Conservation (phyloP, 1,140 invertebrate genomes). For the Aphelinus atriplicis region DNA sequence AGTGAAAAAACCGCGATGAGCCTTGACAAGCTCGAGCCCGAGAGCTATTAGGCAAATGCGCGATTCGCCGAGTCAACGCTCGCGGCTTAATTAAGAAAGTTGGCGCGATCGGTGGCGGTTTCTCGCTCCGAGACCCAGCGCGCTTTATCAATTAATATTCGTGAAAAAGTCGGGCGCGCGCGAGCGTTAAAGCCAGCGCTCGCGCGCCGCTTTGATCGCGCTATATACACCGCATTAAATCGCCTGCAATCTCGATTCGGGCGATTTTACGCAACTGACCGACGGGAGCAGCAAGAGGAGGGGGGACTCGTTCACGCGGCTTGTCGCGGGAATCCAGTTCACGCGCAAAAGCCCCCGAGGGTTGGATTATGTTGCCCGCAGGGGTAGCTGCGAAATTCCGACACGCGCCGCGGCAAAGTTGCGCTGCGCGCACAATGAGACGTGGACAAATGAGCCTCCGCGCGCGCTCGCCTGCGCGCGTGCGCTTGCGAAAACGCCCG, state of each 20-base stretch:
- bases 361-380: conserved; percentile 1
- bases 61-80: neutral
- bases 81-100: conserved; percentile 14
- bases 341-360: neutral
- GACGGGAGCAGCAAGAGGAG: no score
- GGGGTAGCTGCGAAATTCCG: conserved; percentile 22
- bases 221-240: conserved; percentile 9
- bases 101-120: neutral
- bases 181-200: no score
- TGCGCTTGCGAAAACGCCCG: no score
- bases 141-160: neutral
- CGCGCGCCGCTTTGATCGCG: no score
- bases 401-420: neutral
- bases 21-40: neutral
- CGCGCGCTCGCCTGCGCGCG: no score
- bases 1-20: neutral
- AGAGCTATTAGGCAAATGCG: conserved; percentile 6
- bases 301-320: no score
- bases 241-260: conserved; percentile 29
- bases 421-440: no score
- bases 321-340: conserved; percentile 14
- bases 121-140: neutral
- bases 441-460: no score
- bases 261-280: conserved; percentile 25
- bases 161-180: no score